phyloP scores from a whole-genome alignment of 1,140 invertebrate species.

The Drosophila mayri region DNA sequence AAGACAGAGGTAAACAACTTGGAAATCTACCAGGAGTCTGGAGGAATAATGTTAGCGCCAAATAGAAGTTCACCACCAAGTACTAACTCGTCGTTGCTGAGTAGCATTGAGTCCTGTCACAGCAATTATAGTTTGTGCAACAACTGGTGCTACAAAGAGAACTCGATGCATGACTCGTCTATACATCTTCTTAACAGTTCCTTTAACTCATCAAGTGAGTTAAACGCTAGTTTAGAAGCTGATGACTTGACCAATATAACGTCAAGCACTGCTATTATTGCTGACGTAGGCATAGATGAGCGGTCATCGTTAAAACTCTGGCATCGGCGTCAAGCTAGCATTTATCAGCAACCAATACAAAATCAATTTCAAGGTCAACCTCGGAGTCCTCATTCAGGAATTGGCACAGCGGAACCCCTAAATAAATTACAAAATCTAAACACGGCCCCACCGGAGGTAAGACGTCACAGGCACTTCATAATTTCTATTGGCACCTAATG shows the following conservation, averaged over 20 bases:
- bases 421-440: conserved; percentile 85
- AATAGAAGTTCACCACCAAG: conserved; percentile 38
- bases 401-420: conserved; percentile 22
- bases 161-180: conserved; percentile 55
- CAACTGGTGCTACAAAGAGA: conserved; percentile 63
- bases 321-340: conserved; percentile 58
- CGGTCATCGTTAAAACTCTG: conserved; percentile 59
- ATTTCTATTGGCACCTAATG: conserved; percentile 6
- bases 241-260: conserved; percentile 43
- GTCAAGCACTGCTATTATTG: conserved; percentile 37
- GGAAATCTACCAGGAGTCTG: conserved; percentile 33
- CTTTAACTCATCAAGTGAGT: conserved; percentile 70
- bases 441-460: conserved; percentile 83
- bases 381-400: conserved; percentile 1
- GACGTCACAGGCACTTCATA: not conserved
- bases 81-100: conserved; percentile 47
- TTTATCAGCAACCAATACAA: conserved; percentile 6
- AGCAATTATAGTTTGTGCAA: conserved; percentile 42
- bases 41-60: not conserved
- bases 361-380: conserved; percentile 2
- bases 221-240: conserved; percentile 54
- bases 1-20: conserved; percentile 47
- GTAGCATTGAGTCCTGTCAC: conserved; percentile 37
- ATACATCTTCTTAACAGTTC: conserved; percentile 61
- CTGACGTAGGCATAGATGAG: conserved; percentile 20